Evolutionary conservation across 37 sponge, comb jelly and placozoan genomes (phyloP), one percentile per base, ranked within the genome.

Genomic region (Dysidea cf. avara): DNA sequence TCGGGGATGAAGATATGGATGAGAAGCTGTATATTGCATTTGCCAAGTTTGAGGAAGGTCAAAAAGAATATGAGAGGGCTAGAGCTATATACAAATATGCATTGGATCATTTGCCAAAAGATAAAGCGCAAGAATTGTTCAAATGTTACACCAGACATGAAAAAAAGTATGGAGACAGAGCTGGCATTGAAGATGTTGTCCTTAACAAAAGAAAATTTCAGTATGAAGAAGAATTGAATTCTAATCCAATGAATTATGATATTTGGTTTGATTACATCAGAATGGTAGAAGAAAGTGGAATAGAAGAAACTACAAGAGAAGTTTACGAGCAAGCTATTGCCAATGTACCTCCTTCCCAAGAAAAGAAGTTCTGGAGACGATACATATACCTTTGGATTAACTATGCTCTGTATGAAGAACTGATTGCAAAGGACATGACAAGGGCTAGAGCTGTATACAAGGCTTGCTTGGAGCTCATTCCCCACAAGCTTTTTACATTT

Each of bases 301-400:
- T 66, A 13, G 65, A 71, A 29, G 99, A 97, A 5, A 60, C 49
- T 59, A 81, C 81, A 37, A 71, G 95, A 34, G 99, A 97, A 39
- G 94, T 91, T n/a, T 97, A 94, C 67, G 99, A 97, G 76, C 66
- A 90, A 26, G 95, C 95, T 20, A 97, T 97, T 71, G 92, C 99
- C 0, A 97, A 97, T 53, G 68, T 94, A 13, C 99, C 99, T 21
- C 92, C 91, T 16, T 56, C 84, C 0, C 88, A 91, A 61, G 93
- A 94, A 68, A 97, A 97, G 78, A 53, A 85, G 47, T 86, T 80
- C 39, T 97, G 99, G 99, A 36, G 95, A 31, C 40, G 99, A 14
- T 97, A 97, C 67, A 86, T 97, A 62, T 97, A 97, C 67, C 78
- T 97, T 28, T 97, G 99, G 99, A 94, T 97, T 11, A 80, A 94